phyloP scores from a whole-genome alignment of 2,113 vertebrate genomes.

The Leucopsar rothschildi region DNA sequence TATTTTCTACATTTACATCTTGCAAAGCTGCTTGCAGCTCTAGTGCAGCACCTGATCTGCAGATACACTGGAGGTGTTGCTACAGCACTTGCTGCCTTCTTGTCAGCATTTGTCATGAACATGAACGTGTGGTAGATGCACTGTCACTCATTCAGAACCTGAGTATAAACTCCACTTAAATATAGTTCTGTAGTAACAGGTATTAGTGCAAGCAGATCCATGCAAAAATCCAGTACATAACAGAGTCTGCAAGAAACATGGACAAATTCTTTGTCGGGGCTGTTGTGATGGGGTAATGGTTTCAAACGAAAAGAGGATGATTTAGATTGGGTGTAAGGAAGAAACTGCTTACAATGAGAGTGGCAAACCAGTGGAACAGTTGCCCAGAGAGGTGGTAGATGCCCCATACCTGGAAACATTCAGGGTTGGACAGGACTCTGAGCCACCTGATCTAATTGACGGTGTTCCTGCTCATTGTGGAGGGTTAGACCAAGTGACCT shows the following conservation, averaged over 20 bases:
- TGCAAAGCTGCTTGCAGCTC: background rate
- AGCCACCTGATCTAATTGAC: background rate
- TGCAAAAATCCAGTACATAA: background rate
- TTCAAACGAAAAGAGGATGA: background rate
- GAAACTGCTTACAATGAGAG: background rate
- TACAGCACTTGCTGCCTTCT: background rate
- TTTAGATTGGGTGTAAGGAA: background rate
- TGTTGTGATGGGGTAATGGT: background rate
- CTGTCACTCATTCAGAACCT: background rate
- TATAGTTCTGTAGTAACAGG: background rate
- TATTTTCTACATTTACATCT: background rate
- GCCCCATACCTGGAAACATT: background rate
- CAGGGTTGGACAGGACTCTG: background rate
- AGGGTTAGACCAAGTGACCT: background rate
- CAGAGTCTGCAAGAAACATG: accelerated
- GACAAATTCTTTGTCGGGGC: background rate
- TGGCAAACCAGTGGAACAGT: background rate
- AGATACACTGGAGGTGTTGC: background rate
- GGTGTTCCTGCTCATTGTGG: background rate
- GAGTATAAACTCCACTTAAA: background rate
- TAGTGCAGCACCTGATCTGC: background rate
- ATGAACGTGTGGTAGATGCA: background rate
- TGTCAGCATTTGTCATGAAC: background rate
- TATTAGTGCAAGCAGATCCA: accelerated
- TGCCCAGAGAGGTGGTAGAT: background rate